phyloP scores from a whole-genome alignment of 2,113 vertebrate species.

The Pao palembangensis region DNA sequence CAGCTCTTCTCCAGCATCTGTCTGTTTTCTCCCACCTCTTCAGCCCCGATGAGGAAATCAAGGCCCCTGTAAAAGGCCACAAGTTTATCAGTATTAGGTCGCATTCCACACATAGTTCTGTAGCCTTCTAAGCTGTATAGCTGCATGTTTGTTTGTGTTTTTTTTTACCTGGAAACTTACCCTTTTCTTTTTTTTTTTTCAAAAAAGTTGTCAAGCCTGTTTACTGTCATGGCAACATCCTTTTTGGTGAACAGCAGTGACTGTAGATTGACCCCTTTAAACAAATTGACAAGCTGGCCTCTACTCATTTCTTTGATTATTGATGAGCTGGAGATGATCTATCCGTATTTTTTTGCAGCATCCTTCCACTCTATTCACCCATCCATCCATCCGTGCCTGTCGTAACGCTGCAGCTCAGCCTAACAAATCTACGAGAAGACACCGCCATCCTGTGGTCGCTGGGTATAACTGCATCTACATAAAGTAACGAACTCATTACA shows the following conservation, averaged over 20 bases:
- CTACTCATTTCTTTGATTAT: too few species aligned
- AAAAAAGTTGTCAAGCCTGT: slow-evolving; percentile 54
- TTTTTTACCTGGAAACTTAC: slow-evolving; percentile 5
- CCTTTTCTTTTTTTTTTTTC: background rate
- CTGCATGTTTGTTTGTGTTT: too few species aligned
- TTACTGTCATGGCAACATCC: background rate
- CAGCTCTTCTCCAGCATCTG: background rate
- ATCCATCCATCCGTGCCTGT: background rate
- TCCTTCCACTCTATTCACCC: too few species aligned
- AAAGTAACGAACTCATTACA: too few species aligned
- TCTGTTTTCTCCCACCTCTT: background rate
- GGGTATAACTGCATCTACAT: background rate
- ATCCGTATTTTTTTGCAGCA: too few species aligned
- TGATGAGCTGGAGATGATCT: too few species aligned
- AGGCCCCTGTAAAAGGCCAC: slow-evolving; percentile 35
- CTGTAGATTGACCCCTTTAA: too few species aligned
- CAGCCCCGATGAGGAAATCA: slow-evolving; percentile 39
- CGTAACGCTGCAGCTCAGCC: background rate
- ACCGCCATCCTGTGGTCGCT: slow-evolving; percentile 44
- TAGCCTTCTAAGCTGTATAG: slow-evolving; percentile 34
- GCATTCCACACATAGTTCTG: slow-evolving; percentile 66
- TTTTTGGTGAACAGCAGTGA: background rate
- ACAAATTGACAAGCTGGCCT: too few species aligned
- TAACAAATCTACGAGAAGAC: background rate
- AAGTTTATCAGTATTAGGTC: slow-evolving; percentile 65